Evolutionary conservation across 2,797 vertebrate species (phyloP).

Genomic region (Gorsachius magnificus): DNA sequence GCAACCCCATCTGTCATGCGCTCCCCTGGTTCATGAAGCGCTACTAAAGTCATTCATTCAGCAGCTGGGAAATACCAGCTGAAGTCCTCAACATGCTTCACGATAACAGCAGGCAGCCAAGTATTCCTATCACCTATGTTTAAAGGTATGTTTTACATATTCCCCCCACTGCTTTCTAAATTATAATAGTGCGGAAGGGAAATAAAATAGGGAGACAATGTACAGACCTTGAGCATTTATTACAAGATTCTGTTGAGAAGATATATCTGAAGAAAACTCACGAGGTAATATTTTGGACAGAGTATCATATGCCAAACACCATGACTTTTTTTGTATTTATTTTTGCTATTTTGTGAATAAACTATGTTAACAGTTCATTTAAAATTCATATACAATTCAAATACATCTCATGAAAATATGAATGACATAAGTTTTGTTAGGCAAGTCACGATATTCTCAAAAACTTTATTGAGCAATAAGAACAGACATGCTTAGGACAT

Average conservation of each 20-base stretch:
- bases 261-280: background rate
- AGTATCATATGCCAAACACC: background rate
- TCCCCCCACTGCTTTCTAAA: background rate
- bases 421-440: background rate
- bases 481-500: background rate
- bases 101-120: background rate
- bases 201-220: background rate
- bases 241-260: background rate
- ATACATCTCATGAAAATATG: background rate
- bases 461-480: slow-evolving; percentile 7
- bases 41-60: background rate
- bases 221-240: background rate
- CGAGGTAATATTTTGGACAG: background rate
- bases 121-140: background rate
- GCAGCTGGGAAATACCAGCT: background rate
- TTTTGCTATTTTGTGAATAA: background rate
- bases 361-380: background rate
- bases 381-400: background rate
- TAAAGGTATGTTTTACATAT: background rate
- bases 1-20: background rate
- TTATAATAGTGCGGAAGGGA: background rate
- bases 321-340: background rate
- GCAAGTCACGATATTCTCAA: background rate
- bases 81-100: background rate
- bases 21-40: background rate